Evolutionary conservation across 2,113 vertebrate genomes (phyloP).

Genomic region (Protobothrops flavoviridis): DNA sequence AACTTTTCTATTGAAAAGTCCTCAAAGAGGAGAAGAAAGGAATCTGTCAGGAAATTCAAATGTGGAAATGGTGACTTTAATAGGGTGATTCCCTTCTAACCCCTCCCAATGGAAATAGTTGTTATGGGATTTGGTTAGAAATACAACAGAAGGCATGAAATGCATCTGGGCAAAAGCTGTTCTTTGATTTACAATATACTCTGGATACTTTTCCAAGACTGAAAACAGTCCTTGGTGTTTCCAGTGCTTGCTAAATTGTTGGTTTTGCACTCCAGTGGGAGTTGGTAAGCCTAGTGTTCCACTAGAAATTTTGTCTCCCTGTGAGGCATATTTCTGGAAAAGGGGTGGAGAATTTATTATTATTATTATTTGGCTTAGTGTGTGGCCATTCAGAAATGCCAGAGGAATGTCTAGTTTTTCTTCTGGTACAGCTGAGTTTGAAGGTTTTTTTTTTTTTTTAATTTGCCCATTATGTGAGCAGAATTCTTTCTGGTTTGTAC

Average conservation of each 20-base stretch:
- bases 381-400: slow-evolving; percentile 58
- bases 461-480: slow-evolving; percentile 30
- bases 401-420: slow-evolving; percentile 54
- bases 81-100: background rate
- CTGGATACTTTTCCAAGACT: slow-evolving; percentile 50
- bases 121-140: background rate
- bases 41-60: background rate
- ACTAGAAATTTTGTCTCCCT: slow-evolving; percentile 59
- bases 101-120: slow-evolving; percentile 18
- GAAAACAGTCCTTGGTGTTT: slow-evolving; percentile 43
- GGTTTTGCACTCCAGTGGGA: slow-evolving; percentile 18
- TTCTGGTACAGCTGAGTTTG: slow-evolving; percentile 51
- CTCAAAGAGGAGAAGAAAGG: background rate
- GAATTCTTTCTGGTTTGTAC: slow-evolving; percentile 35
- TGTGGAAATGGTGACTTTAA: background rate
- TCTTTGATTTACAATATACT: slow-evolving; percentile 24
- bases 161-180: background rate
- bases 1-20: background rate
- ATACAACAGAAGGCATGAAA: background rate
- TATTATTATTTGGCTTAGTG: slow-evolving; percentile 42
- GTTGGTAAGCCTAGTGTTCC: slow-evolving; percentile 49
- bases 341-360: background rate
- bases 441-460: slow-evolving; percentile 48
- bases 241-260: slow-evolving; percentile 54
- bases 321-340: slow-evolving; percentile 43